phyloP scores from a whole-genome alignment of 1,140 invertebrate genomes.

The Saccostrea cuccullata region DNA sequence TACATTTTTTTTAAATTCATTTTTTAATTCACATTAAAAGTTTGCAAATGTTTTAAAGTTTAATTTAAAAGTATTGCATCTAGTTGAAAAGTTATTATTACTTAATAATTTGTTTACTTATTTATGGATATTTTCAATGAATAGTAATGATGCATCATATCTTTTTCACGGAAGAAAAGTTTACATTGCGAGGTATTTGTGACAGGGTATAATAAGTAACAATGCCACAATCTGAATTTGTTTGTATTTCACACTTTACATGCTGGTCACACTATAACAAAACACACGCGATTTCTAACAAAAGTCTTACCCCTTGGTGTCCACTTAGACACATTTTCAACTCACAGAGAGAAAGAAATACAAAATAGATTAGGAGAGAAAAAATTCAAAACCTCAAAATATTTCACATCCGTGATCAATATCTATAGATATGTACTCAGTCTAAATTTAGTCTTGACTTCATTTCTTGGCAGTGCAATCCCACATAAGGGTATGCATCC shows the following conservation, averaged over 20 bases:
- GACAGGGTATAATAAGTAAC: not conserved
- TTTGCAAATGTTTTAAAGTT: not conserved
- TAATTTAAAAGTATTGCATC: not conserved
- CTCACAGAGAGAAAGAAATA: not conserved
- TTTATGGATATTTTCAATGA: not conserved
- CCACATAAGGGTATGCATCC: not conserved
- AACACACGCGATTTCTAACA: not conserved
- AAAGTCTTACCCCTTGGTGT: not conserved
- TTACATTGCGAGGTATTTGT: not conserved
- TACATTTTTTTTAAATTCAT: too few relatives aligned
- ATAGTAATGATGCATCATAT: not conserved
- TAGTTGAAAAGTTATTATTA: not conserved
- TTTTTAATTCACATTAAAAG: not conserved
- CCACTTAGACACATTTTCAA: not conserved
- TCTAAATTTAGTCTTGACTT: constrained; percentile 26
- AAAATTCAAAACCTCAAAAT: not conserved
- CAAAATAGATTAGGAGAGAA: not conserved
- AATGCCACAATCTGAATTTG: not conserved
- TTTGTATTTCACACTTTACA: constrained; percentile 9
- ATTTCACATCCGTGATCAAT: not conserved
- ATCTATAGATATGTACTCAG: not conserved
- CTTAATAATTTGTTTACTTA: not conserved
- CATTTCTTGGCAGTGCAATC: not conserved
- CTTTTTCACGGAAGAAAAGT: not conserved
- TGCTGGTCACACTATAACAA: not conserved